phyloP scores from a whole-genome alignment of 2,797 vertebrate species.

The Coccyzus lansbergi region DNA sequence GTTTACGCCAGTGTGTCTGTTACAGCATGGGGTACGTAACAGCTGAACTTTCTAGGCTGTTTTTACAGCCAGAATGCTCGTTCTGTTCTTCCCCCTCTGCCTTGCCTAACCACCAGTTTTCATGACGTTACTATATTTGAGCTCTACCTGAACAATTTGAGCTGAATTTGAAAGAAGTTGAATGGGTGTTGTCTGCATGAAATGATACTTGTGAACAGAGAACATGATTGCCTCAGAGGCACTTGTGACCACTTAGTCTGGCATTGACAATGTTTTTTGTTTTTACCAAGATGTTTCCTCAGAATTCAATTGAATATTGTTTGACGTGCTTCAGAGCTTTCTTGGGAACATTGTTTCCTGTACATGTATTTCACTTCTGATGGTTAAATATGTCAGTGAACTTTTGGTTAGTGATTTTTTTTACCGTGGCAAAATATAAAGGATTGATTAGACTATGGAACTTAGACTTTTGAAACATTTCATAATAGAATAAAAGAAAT shows the following conservation, averaged over 20 bases:
- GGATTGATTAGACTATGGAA: background rate
- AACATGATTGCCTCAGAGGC: background rate
- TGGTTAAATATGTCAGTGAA: background rate
- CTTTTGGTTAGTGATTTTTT: background rate
- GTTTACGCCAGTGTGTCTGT: background rate
- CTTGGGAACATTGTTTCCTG: background rate
- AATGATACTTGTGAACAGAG: background rate
- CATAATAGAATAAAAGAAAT: background rate
- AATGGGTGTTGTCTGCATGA: background rate
- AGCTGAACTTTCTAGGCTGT: background rate
- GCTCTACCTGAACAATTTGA: background rate
- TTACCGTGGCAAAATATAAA: background rate
- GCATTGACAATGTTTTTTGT: background rate
- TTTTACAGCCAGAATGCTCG: background rate
- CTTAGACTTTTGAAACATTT: background rate
- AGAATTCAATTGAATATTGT: background rate
- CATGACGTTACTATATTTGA: rapidly evolving
- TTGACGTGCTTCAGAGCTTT: background rate
- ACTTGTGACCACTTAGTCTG: background rate
- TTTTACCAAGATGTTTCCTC: background rate
- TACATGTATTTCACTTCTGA: background rate
- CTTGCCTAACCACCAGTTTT: background rate
- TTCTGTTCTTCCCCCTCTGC: background rate
- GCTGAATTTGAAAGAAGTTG: background rate
- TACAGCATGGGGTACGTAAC: background rate